phyloP scores from a whole-genome alignment of 2,113 vertebrate species.

The Zosterops pallidus region DNA sequence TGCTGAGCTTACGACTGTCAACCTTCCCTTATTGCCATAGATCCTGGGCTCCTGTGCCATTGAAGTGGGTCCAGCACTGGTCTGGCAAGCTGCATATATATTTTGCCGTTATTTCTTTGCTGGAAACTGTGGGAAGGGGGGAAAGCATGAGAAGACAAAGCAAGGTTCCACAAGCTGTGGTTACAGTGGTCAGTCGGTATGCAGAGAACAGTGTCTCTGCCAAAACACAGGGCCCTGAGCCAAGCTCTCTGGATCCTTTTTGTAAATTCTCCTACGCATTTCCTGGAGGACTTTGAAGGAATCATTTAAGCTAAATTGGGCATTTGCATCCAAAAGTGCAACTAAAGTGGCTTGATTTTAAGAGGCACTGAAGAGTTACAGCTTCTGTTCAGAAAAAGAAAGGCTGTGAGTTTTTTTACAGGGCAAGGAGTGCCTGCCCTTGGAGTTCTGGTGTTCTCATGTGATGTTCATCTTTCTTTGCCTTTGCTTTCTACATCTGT shows the following conservation, averaged over 20 bases:
- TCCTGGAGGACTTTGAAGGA: slow-evolving; percentile 24
- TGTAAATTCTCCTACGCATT: slow-evolving; percentile 30
- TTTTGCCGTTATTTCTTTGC: not conserved
- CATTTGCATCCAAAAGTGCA: slow-evolving; percentile 22
- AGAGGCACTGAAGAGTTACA: slow-evolving; percentile 14
- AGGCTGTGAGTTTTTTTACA: not conserved
- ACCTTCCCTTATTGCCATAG: not conserved
- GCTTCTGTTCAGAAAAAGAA: not conserved
- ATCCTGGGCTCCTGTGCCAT: not conserved
- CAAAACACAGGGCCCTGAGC: not conserved
- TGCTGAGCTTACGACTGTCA: not conserved
- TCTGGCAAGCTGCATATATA: not conserved
- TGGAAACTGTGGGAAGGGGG: not conserved
- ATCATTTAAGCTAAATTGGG: slow-evolving; percentile 26
- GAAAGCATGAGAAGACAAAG: not conserved
- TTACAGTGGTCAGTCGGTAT: not conserved
- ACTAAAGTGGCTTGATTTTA: slow-evolving; percentile 35
- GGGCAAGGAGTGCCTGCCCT: not conserved
- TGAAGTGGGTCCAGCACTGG: slow-evolving; percentile 5
- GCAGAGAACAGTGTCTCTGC: not conserved
- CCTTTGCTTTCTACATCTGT: not conserved
- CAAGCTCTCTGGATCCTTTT: slow-evolving; percentile 15
- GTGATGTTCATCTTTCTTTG: not conserved
- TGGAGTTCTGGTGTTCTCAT: not conserved
- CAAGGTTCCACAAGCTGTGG: not conserved